phyloP scores from a whole-genome alignment of 64 coral and sea anemone genomes.

The Porites australiensis region DNA sequence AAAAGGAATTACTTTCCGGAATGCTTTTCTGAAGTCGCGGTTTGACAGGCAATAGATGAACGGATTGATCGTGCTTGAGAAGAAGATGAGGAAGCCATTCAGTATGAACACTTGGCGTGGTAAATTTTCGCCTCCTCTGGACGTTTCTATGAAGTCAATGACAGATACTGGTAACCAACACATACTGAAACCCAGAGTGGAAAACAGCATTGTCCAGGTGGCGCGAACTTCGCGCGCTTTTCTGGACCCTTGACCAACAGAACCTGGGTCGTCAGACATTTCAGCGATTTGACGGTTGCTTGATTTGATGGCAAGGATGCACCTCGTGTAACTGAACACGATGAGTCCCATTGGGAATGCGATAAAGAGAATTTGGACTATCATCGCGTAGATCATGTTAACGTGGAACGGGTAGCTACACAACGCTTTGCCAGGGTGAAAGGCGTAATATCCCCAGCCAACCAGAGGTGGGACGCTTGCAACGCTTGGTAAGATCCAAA shows the following conservation, averaged over 20 bases:
- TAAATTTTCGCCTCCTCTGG: constrained; percentile 68
- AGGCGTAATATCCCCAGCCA: constrained; percentile 80
- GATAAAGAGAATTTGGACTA: constrained; percentile 62
- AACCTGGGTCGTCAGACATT: background rate
- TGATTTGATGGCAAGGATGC: constrained; percentile 31
- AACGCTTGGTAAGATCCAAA: constrained; percentile 65
- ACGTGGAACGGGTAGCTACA: constrained; percentile 78
- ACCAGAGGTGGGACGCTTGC: constrained; percentile 69
- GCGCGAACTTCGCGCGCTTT: constrained; percentile 62
- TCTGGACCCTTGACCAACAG: background rate
- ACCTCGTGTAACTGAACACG: constrained; percentile 49
- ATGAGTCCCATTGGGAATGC: constrained; percentile 51
- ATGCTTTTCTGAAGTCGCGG: constrained; percentile 63
- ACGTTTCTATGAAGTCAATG: constrained; percentile 70
- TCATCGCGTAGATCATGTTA: constrained; percentile 54
- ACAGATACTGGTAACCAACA: constrained; percentile 74
- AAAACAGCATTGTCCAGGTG: constrained; percentile 70
- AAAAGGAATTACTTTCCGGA: constrained; percentile 32
- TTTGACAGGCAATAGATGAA: constrained; percentile 79
- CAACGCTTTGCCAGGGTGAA: constrained; percentile 66
- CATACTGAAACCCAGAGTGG: constrained; percentile 62
- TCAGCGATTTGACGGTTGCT: constrained; percentile 44
- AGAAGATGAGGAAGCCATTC: constrained; percentile 56
- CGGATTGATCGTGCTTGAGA: constrained; percentile 69
- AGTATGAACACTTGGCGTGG: constrained; percentile 67